A percentile compares a stretch with the other conserved stretches of the same genome.
These are phyloP conservation scores for Ichneumon xanthorius DNA, from an alignment of 2,888 invertebrate genomes.

Conservation along the genomic window DNA sequence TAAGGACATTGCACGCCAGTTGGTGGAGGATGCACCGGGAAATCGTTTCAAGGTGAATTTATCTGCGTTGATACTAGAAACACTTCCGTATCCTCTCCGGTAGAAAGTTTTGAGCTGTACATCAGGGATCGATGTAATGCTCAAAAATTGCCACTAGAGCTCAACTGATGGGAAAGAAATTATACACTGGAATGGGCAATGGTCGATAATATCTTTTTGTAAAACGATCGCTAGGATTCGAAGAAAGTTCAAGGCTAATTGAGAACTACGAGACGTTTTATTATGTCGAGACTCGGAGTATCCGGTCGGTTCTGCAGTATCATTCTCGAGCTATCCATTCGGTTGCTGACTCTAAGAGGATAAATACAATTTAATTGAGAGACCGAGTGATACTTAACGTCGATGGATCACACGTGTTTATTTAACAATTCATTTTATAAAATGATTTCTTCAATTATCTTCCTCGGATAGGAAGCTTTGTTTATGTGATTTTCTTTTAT, in stretches of 20 bases:
- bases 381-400: not conserved
- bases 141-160: not conserved
- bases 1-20: conserved; percentile 88
- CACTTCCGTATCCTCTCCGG: not conserved
- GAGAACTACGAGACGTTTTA: conserved; percentile 69
- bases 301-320: conserved; percentile 63
- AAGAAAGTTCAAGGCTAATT: conserved; percentile 72
- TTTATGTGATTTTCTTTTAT: not conserved
- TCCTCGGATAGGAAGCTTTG: not conserved
- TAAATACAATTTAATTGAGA: not conserved
- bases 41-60: conserved; percentile 86
- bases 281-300: conserved; percentile 45
- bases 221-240: conserved; percentile 30
- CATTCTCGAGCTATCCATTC: conserved; percentile 30
- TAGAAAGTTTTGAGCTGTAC: not conserved
- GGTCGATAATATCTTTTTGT: conserved; percentile 12
- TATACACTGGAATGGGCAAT: not conserved
- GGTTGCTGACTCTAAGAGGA: conserved; percentile 16
- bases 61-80: not conserved
- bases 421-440: not conserved
- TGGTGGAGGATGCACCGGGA: conserved; percentile 88
- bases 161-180: not conserved
- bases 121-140: not conserved
- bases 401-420: not conserved
- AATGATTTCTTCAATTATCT: not conserved